Evolutionary conservation across 1,140 invertebrate genomes (phyloP), one percentile per base, ranked within the genome.

Genomic region (Pseudomyrmex dendroicus): DNA sequence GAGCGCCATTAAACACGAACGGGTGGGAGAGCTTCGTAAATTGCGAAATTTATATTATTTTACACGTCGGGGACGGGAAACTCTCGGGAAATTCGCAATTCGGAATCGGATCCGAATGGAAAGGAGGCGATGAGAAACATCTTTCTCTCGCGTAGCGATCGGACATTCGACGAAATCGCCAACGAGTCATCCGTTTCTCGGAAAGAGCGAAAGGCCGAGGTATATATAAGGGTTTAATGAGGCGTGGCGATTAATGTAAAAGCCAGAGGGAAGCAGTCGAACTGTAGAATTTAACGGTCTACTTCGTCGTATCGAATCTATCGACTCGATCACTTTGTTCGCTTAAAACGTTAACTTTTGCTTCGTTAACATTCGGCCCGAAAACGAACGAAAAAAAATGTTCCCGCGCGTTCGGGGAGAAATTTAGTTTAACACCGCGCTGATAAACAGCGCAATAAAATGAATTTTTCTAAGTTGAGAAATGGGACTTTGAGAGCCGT

Each of bases 271-370:
- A 44, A 59, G 76, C 76, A 61, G 72, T 72, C 22, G 10, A 72
- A 70, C 54, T 61, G 66, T 50, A 80, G 76, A 80, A 80, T 80
- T 72, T 80, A 80, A 80, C 76, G 66, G 76, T 80, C 76, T 80
- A 72, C n/a, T 80, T 80, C 76, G 54, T 80, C 76, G 54, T 66
- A 70, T 72, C 20, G 66, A 72, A 80, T 80, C 76, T 61, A 80
- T 80, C 76, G 76, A 59, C 56, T 70, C 56, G 66, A 50, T 20
- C 61, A 22, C 66, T 72, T 70, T 80, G 72, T 72, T 35, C 44
- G 20, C 66, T 77, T 44, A 70, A 35, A 35, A 70, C 54, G 76
- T 80, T 80, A 57, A 61, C 54, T 48, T 70, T 13, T 80, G 76
- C 76, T 80, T 80, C 76, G 67, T 80, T 80, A 80, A 80, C 76